Conservation (phyloP, 2,888 invertebrate species). For the Apoda limacodes region DNA sequence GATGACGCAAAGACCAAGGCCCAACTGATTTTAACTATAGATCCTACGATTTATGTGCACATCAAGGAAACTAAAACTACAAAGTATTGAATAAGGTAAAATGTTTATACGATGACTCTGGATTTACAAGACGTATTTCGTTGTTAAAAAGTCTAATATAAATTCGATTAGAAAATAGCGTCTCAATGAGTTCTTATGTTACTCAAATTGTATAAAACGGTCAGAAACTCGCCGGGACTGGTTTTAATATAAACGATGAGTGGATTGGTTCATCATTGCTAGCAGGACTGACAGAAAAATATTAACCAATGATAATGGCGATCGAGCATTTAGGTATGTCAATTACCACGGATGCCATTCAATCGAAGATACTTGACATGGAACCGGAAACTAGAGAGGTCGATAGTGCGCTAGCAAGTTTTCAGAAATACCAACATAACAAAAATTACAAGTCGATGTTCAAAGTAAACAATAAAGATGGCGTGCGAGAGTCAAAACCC, state of each 20-base stretch:
- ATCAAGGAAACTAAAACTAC: slow-evolving; percentile 9
- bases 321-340: slow-evolving; percentile 2
- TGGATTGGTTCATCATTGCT: slow-evolving; percentile 6
- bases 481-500: too few relatives aligned
- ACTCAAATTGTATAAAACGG: slow-evolving; percentile 11
- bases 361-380: slow-evolving; percentile 1
- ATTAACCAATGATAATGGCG: too few relatives aligned
- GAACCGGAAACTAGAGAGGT: neutral
- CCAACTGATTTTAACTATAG: slow-evolving; percentile 13
- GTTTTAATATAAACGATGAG: too few relatives aligned
- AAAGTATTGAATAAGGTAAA: slow-evolving; percentile 8
- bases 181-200: slow-evolving; percentile 4
- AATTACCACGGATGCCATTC: slow-evolving; percentile 1
- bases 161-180: slow-evolving; percentile 6
- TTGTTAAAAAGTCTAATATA: slow-evolving; percentile 6
- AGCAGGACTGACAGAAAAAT: slow-evolving; percentile 14
- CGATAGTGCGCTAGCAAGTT: neutral
- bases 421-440: neutral
- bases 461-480: neutral
- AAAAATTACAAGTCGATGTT: neutral
- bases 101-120: slow-evolving; percentile 7
- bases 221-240: slow-evolving; percentile 10
- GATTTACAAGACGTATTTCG: slow-evolving; percentile 9
- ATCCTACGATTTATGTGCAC: slow-evolving; percentile 10
- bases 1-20: slow-evolving; percentile 10